Conservation (phyloP, 92 coral and sea anemone genomes). For the Actinernus sp. region DNA sequence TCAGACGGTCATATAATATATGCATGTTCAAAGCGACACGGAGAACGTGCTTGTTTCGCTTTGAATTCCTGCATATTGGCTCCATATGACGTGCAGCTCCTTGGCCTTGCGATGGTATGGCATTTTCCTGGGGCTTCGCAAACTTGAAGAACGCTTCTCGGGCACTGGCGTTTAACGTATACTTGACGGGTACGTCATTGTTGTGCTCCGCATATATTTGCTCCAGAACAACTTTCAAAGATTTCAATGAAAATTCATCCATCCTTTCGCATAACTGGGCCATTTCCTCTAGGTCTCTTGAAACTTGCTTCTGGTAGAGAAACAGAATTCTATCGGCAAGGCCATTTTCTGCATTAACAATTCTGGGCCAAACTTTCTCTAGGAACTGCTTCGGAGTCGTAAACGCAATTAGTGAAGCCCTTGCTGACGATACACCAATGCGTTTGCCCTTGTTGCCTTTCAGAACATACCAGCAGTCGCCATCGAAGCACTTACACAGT, state of each 20-base stretch:
- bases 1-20: too few species aligned
- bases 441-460: slow-evolving; percentile 22
- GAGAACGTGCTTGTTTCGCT: background rate
- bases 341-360: slow-evolving; percentile 28
- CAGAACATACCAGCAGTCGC: background rate
- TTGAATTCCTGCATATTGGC: background rate
- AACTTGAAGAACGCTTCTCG: slow-evolving; percentile 18
- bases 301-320: slow-evolving; percentile 7
- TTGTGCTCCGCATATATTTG: slow-evolving; percentile 20
- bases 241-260: slow-evolving; percentile 4
- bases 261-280: background rate
- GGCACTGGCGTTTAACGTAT: slow-evolving; percentile 18
- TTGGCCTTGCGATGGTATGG: background rate
- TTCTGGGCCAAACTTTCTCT: slow-evolving; percentile 31
- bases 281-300: slow-evolving; percentile 14
- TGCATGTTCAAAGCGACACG: too few species aligned
- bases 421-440: slow-evolving; percentile 17
- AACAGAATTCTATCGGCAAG: too few species aligned
- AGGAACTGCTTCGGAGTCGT: slow-evolving; percentile 20
- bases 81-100: background rate
- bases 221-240: slow-evolving; percentile 3
- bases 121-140: slow-evolving; percentile 16
- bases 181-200: slow-evolving; percentile 5
- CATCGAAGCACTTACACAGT: slow-evolving; percentile 4
- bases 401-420: slow-evolving; percentile 17